Base-by-base conservation (phyloP, 1,140 invertebrate species). In the Hypsibius dujardini region DNA sequence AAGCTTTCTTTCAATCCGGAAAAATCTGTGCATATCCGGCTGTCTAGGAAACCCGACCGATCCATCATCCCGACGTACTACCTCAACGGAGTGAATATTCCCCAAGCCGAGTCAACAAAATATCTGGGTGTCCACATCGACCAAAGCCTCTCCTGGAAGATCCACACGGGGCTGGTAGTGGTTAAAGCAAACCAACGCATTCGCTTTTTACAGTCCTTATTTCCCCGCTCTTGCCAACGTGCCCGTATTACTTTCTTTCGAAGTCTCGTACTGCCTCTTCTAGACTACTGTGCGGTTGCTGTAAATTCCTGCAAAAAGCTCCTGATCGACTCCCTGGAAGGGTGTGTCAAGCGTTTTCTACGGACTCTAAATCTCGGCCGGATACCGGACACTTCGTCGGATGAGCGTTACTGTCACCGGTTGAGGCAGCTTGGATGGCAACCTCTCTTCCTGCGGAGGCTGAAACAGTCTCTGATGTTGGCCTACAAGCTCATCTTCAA, bases 91-190 rank as follows among this genome's bases (percentile, higher is more conserved):
- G 28, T 28, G 28, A 28, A 28, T 28, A 28, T 28, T 28, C 28
- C 28, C 28, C 28, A 28, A 28, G 28, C 28, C 28, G 28, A 28
- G 28, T 28, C 50, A 7, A n/a, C 50, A 7, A 56, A 56, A n/a
- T 56, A 56, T n/a, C 50, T 56, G 50, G 50, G 50, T 56, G n/a
- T 56, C 50, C 50, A 56, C 50, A 56, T 56, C 50, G 50, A 56
- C 50, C 7, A n/a, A 7, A 56, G 50, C 7, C 50, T 56, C 7
- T 12, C 50, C 50, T 56, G 50, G 50, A 56, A 7, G 50, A n/a
- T n/a, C n/a, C 50, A 56, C 50, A 12, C 7, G 50, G 7, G 7
- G 7, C 7, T n/a, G 7, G n/a, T 12, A 56, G 7, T 7, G 7
- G 50, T n/a, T 7, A 12, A 7, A 56, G 50, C n/a, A 7, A 7